These are phyloP conservation scores for Theocolax elegans DNA, from an alignment of 1,140 invertebrate genomes.

Conservation along the genomic window DNA sequence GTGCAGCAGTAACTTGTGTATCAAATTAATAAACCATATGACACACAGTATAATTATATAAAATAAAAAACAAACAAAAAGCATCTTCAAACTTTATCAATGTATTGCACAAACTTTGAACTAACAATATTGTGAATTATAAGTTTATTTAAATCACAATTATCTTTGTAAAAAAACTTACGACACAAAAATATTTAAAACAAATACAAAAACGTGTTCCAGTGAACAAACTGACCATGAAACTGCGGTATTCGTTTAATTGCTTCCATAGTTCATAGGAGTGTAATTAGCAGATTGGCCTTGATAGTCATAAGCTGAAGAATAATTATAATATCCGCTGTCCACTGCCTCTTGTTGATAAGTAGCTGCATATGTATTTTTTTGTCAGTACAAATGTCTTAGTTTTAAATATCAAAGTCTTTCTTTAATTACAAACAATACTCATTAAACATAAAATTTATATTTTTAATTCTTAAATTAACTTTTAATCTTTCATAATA, in stretches of 20 bases:
- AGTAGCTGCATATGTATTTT: constrained; percentile 52
- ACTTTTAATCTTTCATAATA: no score
- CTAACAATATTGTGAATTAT: constrained; percentile 28
- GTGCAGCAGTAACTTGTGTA: constrained; percentile 47
- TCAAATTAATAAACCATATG: constrained; percentile 19
- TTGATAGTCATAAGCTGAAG: constrained; percentile 55
- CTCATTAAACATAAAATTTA: no score
- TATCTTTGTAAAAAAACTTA: constrained; percentile 25
- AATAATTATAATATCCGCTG: constrained; percentile 48
- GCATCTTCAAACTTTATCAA: constrained; percentile 13
- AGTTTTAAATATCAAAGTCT: constrained; percentile 15
- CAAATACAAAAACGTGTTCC: constrained; percentile 16
- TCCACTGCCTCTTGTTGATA: constrained; percentile 60
- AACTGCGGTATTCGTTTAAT: constrained; percentile 55
- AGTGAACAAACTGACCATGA: constrained; percentile 57
- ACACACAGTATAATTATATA: constrained; percentile 4
- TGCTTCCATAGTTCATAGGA: constrained; percentile 54
- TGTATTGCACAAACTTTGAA: constrained; percentile 18
- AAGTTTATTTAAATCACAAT: constrained; percentile 4
- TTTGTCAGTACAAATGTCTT: constrained; percentile 30
- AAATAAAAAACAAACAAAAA: constrained; percentile 30
- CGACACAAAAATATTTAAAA: constrained; percentile 31
- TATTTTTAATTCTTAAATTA: no score
- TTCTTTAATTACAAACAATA: constrained; percentile 20
- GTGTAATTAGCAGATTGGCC: constrained; percentile 57